Evolutionary conservation across 2,888 invertebrate species (phyloP).

Genomic region (Drosophila helvetica): DNA sequence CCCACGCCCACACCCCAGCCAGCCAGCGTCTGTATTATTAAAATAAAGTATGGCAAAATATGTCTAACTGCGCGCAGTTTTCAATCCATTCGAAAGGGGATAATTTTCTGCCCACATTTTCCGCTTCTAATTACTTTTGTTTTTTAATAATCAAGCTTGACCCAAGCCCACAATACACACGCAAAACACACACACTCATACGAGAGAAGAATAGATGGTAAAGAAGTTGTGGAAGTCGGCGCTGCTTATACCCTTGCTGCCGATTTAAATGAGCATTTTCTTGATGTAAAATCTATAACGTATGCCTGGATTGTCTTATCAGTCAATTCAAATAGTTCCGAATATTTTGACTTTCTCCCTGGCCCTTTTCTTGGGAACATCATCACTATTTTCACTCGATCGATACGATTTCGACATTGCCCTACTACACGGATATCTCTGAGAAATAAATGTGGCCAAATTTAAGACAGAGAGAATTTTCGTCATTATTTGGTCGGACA

Average conservation of each 20-base stretch:
- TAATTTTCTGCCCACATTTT: conserved; percentile 57
- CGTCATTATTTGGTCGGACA: too few species aligned
- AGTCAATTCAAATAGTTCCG: too few species aligned
- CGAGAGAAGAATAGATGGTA: conserved; percentile 18
- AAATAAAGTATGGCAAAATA: conserved; percentile 36
- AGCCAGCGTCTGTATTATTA: conserved; percentile 32
- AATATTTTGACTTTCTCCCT: too few species aligned
- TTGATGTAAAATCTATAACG: too few species aligned
- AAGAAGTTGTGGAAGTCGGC: not conserved
- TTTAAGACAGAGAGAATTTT: too few species aligned
- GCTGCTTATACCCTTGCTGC: not conserved
- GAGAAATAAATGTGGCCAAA: too few species aligned
- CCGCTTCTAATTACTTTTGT: conserved; percentile 72
- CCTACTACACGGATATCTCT: too few species aligned
- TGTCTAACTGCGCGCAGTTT: conserved; percentile 61
- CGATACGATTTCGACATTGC: too few species aligned
- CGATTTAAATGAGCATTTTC: too few species aligned
- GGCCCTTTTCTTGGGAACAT: too few species aligned
- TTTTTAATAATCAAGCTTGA: conserved; percentile 75
- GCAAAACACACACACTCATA: conserved; percentile 8
- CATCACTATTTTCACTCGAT: too few species aligned
- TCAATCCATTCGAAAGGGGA: conserved; percentile 44
- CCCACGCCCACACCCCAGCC: not conserved
- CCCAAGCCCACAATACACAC: conserved; percentile 45
- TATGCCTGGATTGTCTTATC: too few species aligned